Evolutionary conservation across 2,888 invertebrate genomes (phyloP).

Genomic region (Morpho deidamia): DNA sequence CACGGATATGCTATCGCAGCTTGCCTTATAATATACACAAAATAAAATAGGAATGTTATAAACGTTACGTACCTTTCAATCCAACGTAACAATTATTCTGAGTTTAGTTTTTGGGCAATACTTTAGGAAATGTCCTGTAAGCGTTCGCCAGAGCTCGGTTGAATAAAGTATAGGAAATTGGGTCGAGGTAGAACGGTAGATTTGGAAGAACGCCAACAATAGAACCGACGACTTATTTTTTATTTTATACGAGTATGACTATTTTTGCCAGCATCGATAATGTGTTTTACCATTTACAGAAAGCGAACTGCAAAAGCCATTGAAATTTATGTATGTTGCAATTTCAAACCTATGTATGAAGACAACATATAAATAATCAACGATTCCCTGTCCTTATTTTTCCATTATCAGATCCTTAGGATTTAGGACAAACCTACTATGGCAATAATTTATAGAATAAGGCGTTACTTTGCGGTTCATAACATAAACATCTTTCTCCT

Average conservation of each 20-base stretch:
- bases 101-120: conserved; percentile 55
- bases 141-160: conserved; percentile 34
- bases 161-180: conserved; percentile 65
- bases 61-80: conserved; percentile 33
- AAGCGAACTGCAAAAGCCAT: background rate
- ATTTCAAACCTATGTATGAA: no score
- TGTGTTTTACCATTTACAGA: conserved; percentile 25
- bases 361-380: no score
- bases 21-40: no score
- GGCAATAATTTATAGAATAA: no score
- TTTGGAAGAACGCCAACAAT: conserved; percentile 65
- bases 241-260: conserved; percentile 55
- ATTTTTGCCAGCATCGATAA: conserved; percentile 37
- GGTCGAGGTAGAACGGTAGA: conserved; percentile 54
- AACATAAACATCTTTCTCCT: no score
- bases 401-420: no score
- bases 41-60: conserved; percentile 16
- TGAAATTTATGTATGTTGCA: background rate
- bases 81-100: conserved; percentile 35
- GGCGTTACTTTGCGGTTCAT: no score
- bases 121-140: conserved; percentile 62
- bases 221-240: conserved; percentile 45
- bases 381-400: no score
- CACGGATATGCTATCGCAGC: no score
- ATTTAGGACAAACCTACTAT: no score